Evolutionary conservation across 2,113 vertebrate species (phyloP).

Genomic region (Furnarius figulus): DNA sequence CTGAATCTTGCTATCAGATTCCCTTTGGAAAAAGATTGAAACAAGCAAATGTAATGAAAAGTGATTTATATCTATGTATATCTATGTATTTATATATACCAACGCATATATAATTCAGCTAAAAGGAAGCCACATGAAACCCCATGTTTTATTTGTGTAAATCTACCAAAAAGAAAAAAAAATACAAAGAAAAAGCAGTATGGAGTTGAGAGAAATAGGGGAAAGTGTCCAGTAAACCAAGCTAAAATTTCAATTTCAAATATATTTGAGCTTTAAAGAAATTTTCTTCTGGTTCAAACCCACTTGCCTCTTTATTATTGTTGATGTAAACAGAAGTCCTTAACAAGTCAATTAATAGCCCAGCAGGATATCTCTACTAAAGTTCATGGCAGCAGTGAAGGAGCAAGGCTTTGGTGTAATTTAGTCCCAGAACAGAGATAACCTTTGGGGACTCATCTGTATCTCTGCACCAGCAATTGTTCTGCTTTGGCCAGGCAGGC

Average conservation of each 20-base stretch:
- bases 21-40: background rate
- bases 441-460: conserved; percentile 23
- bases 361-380: background rate
- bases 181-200: background rate
- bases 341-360: background rate
- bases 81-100: background rate
- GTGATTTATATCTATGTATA: background rate
- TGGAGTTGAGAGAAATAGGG: background rate
- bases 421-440: background rate
- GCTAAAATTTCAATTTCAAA: background rate
- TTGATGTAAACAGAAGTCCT: background rate
- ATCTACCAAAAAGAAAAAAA: background rate
- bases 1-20: background rate
- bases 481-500: conserved; percentile 26
- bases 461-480: conserved; percentile 61
- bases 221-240: background rate
- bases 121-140: background rate
- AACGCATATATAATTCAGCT: background rate
- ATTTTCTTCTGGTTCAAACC: background rate
- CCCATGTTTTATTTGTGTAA: background rate
- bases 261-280: background rate
- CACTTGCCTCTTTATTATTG: background rate
- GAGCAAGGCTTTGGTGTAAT: background rate
- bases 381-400: background rate
- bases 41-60: background rate